Percentiles rank a stretch among this genome's conserved stretches.
These are phyloP conservation scores for Pollenia amentaria DNA, from an alignment of 2,888 invertebrate genomes.

Conservation along the genomic window DNA sequence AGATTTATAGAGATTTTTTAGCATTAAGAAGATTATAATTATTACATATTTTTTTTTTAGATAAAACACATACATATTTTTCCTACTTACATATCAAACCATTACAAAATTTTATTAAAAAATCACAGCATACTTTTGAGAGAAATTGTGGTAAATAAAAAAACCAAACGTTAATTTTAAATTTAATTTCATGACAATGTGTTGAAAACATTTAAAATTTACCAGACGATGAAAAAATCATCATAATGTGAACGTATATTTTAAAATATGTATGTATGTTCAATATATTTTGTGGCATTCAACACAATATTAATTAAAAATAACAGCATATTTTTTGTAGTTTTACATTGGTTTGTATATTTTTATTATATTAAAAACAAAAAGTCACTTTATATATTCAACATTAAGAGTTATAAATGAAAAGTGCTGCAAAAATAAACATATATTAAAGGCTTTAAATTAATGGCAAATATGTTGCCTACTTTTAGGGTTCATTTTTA, in stretches of 20 bases:
- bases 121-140: slow-evolving; percentile 3
- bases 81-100: not conserved
- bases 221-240: not conserved
- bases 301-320: slow-evolving; percentile 11
- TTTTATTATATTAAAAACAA: too few species aligned
- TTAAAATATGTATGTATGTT: not conserved
- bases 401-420: too few species aligned
- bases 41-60: too few species aligned
- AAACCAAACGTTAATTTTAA: slow-evolving; percentile 18
- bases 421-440: too few species aligned
- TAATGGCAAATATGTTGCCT: not conserved
- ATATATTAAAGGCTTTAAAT: too few species aligned
- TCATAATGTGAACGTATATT: too few species aligned
- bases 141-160: not conserved
- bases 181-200: slow-evolving; percentile 11
- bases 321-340: not conserved
- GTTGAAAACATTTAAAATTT: slow-evolving; percentile 27
- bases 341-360: not conserved
- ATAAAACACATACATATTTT: not conserved
- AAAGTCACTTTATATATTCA: too few species aligned
- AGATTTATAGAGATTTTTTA: too few species aligned
- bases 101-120: not conserved
- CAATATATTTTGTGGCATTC: not conserved
- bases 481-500: not conserved
- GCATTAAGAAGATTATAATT: too few species aligned